phyloP scores from a whole-genome alignment of 2,888 invertebrate genomes.

The Ecdyonurus torrentis region DNA sequence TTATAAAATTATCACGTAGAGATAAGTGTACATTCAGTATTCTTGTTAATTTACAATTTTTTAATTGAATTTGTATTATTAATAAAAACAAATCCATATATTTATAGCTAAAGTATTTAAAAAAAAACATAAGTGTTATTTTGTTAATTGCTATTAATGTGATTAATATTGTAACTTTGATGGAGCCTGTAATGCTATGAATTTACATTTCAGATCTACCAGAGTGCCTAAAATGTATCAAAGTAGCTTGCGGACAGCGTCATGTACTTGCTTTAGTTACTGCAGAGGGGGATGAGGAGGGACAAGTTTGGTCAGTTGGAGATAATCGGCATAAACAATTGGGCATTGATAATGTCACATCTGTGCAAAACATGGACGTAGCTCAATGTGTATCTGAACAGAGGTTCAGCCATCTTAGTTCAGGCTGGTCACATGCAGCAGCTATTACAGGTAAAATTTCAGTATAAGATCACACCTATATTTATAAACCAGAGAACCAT shows the following conservation, averaged over 20 bases:
- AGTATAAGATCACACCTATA: not conserved
- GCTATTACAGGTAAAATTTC: constrained; percentile 24
- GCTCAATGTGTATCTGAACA: not conserved
- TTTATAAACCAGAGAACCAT: not conserved
- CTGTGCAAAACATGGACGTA: not conserved
- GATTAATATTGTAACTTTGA: too few species aligned
- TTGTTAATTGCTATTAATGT: not conserved
- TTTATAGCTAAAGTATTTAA: not conserved
- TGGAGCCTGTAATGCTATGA: too few species aligned
- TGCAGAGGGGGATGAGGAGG: constrained; percentile 14
- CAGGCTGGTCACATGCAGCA: constrained; percentile 65
- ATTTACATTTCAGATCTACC: not conserved
- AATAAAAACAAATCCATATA: too few species aligned
- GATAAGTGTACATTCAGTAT: too few species aligned
- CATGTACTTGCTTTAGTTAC: constrained; percentile 45
- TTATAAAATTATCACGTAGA: too few species aligned
- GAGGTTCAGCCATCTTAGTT: constrained; percentile 21
- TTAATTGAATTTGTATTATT: too few species aligned
- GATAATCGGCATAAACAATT: constrained; percentile 72
- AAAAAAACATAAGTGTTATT: not conserved
- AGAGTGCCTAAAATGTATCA: constrained; percentile 18
- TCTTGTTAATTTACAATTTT: too few species aligned
- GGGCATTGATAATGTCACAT: constrained; percentile 33
- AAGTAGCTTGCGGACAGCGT: constrained; percentile 64
- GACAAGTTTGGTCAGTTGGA: constrained; percentile 56